Percentiles rank a stretch among this genome's conserved stretches.
Conservation (phyloP, 2,797 vertebrate genomes). For the Scolopax bukidnonensis region DNA sequence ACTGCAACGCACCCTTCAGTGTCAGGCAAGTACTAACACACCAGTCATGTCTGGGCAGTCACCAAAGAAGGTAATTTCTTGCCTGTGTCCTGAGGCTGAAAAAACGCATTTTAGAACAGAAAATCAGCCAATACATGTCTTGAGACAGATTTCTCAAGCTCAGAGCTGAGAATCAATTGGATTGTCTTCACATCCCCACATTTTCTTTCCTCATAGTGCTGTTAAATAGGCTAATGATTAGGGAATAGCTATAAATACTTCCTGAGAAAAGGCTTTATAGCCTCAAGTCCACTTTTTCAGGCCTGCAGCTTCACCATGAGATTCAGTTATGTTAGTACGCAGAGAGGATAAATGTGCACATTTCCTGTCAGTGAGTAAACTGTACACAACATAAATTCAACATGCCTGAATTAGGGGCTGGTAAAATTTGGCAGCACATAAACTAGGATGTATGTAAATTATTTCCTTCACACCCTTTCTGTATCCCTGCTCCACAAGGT, state of each 20-base stretch:
- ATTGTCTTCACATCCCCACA: neutral
- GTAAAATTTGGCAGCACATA: neutral
- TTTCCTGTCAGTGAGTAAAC: neutral
- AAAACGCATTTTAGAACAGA: neutral
- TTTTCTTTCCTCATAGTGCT: neutral
- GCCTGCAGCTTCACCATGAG: neutral
- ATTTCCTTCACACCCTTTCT: neutral
- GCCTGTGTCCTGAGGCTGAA: neutral
- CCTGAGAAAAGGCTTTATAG: neutral
- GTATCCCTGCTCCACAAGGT: neutral
- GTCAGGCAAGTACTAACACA: neutral
- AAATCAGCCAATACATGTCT: neutral
- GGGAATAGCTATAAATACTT: neutral
- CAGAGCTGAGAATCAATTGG: neutral
- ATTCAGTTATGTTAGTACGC: neutral
- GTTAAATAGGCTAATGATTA: neutral
- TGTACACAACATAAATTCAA: neutral
- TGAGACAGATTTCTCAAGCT: neutral
- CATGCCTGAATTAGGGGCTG: neutral
- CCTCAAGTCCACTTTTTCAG: neutral
- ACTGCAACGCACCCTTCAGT: neutral
- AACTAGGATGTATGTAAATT: fast-evolving
- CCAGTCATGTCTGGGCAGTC: neutral
- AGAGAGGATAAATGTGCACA: neutral
- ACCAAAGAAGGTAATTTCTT: neutral